Conservation (phyloP, 2,888 invertebrate species). For the Macaria liturata region DNA sequence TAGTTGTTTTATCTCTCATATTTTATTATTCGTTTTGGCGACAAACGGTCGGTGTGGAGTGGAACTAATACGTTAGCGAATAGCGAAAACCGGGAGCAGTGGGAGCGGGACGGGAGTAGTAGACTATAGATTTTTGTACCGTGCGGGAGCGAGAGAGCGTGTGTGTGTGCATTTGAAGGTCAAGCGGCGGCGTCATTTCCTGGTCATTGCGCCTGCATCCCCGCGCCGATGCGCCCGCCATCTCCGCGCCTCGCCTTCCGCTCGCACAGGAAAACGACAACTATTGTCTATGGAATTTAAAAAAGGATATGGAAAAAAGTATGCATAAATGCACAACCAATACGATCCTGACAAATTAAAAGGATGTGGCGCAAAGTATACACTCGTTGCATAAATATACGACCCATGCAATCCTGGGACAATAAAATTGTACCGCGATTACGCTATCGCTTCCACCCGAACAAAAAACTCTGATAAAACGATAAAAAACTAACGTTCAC, state of each 20-base stretch:
- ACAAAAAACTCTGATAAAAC: slow-evolving; percentile 30
- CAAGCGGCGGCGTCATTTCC: slow-evolving; percentile 81
- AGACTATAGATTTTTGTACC: too few relatives aligned
- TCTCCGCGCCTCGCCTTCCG: slow-evolving; percentile 65
- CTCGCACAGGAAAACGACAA: slow-evolving; percentile 68
- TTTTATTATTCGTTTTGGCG: too few relatives aligned
- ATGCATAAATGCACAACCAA: slow-evolving; percentile 29
- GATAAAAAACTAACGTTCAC: slow-evolving; percentile 46
- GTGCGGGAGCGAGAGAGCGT: slow-evolving; percentile 31
- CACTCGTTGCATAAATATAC: slow-evolving; percentile 29
- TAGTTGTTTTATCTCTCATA: too few relatives aligned
- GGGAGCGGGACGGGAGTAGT: slow-evolving; percentile 38
- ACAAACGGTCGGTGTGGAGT: too few relatives aligned
- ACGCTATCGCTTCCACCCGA: slow-evolving; percentile 57
- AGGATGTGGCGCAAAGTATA: not conserved
- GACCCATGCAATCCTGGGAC: slow-evolving; percentile 32
- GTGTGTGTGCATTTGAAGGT: slow-evolving; percentile 65
- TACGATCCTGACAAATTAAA: slow-evolving; percentile 34
- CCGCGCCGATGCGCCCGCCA: slow-evolving; percentile 37
- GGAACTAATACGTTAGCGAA: too few relatives aligned
- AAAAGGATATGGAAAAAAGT: slow-evolving; percentile 51
- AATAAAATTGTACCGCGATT: slow-evolving; percentile 36
- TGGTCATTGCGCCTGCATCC: slow-evolving; percentile 75
- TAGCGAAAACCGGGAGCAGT: slow-evolving; percentile 35
- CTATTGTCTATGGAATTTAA: slow-evolving; percentile 51